These are phyloP conservation scores for Caretta caretta DNA, from an alignment of 2,113 vertebrate species.

Conservation along the genomic window DNA sequence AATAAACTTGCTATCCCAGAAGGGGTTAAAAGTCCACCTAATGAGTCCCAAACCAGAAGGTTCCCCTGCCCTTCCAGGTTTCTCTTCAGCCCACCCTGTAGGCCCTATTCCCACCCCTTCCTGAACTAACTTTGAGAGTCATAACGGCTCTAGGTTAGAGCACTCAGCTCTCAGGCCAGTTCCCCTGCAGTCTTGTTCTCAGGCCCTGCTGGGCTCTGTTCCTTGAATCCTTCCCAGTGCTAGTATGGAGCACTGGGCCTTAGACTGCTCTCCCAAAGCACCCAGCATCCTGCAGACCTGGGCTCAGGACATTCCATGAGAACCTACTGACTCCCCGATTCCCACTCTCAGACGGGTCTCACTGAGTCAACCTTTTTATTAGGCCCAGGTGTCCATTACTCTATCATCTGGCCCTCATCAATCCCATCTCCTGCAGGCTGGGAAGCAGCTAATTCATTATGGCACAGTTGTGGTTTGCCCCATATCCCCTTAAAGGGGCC, in stretches of 20 bases:
- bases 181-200: background rate
- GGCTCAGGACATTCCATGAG: background rate
- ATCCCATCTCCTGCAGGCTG: too few species aligned
- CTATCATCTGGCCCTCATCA: too few species aligned
- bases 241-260: background rate
- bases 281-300: background rate
- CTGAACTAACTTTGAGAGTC: background rate
- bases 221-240: background rate
- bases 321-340: background rate
- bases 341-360: too few species aligned
- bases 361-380: too few species aligned
- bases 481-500: background rate
- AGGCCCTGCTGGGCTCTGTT: background rate
- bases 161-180: background rate
- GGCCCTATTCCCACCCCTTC: background rate
- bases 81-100: background rate
- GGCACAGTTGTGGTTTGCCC: too few species aligned
- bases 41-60: background rate
- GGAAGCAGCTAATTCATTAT: too few species aligned
- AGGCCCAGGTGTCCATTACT: too few species aligned
- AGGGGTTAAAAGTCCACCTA: background rate
- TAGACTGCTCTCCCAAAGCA: background rate
- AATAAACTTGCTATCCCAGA: background rate
- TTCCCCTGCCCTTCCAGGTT: background rate
- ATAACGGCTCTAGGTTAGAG: background rate